Percentiles rank a stretch among this genome's conserved stretches.
Evolutionary conservation across 2,888 invertebrate genomes (phyloP).

Genomic region (Platypus cylindrus): DNA sequence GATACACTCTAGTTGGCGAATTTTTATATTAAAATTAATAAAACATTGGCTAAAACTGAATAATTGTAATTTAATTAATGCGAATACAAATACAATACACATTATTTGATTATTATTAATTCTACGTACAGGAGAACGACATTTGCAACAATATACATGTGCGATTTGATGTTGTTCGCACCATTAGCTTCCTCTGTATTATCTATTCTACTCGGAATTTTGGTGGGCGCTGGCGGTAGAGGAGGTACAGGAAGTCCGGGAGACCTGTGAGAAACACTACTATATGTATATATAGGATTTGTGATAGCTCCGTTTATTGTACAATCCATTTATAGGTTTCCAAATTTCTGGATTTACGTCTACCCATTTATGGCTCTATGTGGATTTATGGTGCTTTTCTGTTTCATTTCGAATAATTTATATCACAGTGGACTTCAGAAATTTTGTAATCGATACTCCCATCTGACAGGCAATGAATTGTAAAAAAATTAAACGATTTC

Average conservation of each 20-base stretch:
- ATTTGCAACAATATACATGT: constrained; percentile 13
- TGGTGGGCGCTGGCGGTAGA: constrained; percentile 9
- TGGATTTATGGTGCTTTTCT: constrained; percentile 10
- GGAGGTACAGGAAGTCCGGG: constrained; percentile 14
- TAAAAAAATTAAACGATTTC: not conserved
- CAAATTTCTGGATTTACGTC: constrained; percentile 14
- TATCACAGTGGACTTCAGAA: constrained; percentile 8
- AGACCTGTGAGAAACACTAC: constrained; percentile 13
- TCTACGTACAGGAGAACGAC: constrained; percentile 7
- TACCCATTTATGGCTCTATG: constrained; percentile 13
- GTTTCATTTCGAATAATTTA: constrained; percentile 8
- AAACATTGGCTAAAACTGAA: too few species aligned
- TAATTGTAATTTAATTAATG: too few species aligned
- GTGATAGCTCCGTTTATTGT: too few species aligned
- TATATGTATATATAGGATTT: constrained; percentile 1
- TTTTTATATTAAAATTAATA: too few species aligned
- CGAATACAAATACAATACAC: too few species aligned
- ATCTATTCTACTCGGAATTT: constrained; percentile 8
- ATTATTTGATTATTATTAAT: not conserved
- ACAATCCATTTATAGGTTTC: constrained; percentile 8
- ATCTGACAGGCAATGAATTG: constrained; percentile 2
- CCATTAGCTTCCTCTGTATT: constrained; percentile 11
- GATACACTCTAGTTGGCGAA: too few species aligned
- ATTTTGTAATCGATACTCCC: constrained; percentile 7
- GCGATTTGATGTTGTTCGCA: constrained; percentile 13